Evolutionary conservation across 2,888 invertebrate genomes (phyloP), one percentile per base, ranked within the genome.

Genomic region (Xanthorhoe designata): DNA sequence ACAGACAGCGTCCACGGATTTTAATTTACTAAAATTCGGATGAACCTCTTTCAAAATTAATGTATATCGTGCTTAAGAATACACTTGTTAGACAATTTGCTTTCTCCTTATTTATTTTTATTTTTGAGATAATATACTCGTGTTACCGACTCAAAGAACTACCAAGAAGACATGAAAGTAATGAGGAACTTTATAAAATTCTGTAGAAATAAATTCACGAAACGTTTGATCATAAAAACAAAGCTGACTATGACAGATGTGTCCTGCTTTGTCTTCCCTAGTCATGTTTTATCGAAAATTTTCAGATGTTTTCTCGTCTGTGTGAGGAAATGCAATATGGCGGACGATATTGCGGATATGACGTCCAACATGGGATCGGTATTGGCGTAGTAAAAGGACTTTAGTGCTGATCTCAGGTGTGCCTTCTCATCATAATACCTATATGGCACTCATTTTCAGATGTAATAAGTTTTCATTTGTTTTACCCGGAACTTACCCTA

Each of bases 301-400:
- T 60, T 60, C 51, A 60, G 47, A 38, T 52, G 38, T 56, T 65
- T 51, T 61, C 45, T 15, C 53, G n/a, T 53, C 18, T 24, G 57
- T 52, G 52, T 57, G 45, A 55, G 42, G 53, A 66, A 53, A 57
- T 67, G 63, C 51, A 63, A 67, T 67, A 63, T 63, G 60, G 63
- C 55, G 52, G 59, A 56, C 51, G 47, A 63, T 56, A 63, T 67
- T 56, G 59, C 55, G 52, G 49, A 66, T 62, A 63, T 56, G n/a
- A 51, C 51, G 53, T 66, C 61, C 38, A 18, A 56, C 53, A 55
- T 50, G 17, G 32, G 6, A 53, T 29, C 38, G 52, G 38, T 63
- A 60, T 67, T 67, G 59, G 13, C 38, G 29, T 47, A 29, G 56
- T 63, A 56, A 59, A 66, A 60, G 45, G 13, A 52, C 19, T 62